These are phyloP conservation scores for Ctenoplectra terminalis DNA, from an alignment of 1,140 invertebrate genomes.

Conservation along the genomic window DNA sequence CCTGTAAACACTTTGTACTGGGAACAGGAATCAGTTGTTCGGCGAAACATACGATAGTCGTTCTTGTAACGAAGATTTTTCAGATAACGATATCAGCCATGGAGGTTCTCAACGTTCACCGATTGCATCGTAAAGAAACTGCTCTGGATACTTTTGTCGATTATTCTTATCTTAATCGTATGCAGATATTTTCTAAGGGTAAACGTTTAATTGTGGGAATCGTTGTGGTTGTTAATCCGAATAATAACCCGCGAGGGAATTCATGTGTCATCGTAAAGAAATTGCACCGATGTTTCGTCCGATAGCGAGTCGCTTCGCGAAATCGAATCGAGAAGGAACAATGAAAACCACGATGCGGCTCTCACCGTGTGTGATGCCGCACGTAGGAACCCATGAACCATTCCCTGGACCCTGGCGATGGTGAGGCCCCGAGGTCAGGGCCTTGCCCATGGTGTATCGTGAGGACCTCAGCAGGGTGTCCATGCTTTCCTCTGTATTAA, in stretches of 20 bases:
- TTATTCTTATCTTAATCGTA: neutral
- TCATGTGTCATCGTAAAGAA: neutral
- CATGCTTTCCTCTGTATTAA: slow-evolving; percentile 74
- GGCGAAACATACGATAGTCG: neutral
- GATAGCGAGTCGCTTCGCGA: slow-evolving; percentile 16
- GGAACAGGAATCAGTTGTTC: neutral
- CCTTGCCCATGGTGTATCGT: slow-evolving; percentile 72
- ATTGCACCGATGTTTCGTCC: neutral
- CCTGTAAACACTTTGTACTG: neutral
- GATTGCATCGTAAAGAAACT: neutral
- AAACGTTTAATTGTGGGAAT: neutral
- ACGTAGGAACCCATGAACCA: slow-evolving; percentile 49
- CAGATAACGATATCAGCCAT: neutral
- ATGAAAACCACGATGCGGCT: slow-evolving; percentile 49
- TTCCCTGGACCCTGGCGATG: slow-evolving; percentile 47
- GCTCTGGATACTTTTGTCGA: neutral
- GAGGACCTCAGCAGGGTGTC: slow-evolving; percentile 75
- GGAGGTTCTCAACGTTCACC: neutral
- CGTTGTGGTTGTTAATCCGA: neutral
- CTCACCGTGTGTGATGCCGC: slow-evolving; percentile 39
- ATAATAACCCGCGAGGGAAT: too few species aligned
- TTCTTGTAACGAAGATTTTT: neutral
- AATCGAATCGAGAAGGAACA: slow-evolving; percentile 37
- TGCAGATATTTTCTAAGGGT: neutral
- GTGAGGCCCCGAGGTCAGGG: slow-evolving; percentile 67